A percentile compares a stretch with the other conserved stretches of the same genome.
Evolutionary conservation across 2,113 vertebrate species (phyloP).

Genomic region (Paraplagusia blochii): DNA sequence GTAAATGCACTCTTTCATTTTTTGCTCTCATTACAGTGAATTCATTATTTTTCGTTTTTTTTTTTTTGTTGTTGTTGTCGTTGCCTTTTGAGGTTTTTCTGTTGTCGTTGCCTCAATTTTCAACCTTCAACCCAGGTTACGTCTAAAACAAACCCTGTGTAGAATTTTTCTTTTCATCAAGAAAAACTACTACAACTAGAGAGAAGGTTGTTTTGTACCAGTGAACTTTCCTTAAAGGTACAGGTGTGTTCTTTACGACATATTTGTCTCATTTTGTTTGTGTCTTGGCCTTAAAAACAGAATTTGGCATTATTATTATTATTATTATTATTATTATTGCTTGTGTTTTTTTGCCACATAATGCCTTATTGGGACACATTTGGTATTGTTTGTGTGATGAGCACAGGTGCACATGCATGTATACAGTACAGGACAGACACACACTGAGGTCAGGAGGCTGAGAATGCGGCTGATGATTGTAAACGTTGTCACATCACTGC

Average conservation of each 20-base stretch:
- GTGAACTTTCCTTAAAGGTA: constrained; percentile 17
- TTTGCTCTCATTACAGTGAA: constrained; percentile 3
- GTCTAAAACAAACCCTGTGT: not conserved
- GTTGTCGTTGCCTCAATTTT: too few relatives aligned
- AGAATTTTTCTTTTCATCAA: not conserved
- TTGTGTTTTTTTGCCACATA: constrained; percentile 60
- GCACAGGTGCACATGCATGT: constrained; percentile 47
- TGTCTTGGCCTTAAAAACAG: constrained; percentile 58
- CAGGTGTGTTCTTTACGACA: not conserved
- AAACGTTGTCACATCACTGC: constrained; percentile 59
- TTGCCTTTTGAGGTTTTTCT: too few relatives aligned
- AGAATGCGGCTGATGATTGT: constrained; percentile 27
- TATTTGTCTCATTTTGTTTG: constrained; percentile 1
- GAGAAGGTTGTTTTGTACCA: not conserved
- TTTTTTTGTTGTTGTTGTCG: too few relatives aligned
- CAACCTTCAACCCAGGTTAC: not conserved
- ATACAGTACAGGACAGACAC: constrained; percentile 26
- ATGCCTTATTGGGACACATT: constrained; percentile 71
- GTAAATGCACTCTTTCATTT: constrained; percentile 8
- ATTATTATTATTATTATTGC: constrained; percentile 34
- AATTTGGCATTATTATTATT: constrained; percentile 40
- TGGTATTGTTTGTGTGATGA: constrained; percentile 49
- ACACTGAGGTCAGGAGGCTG: constrained; percentile 10
- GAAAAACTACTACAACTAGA: not conserved
- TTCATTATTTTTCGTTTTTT: not conserved